Evolutionary conservation across 2,888 invertebrate species (phyloP).

Genomic region (Drosophila ustulata): DNA sequence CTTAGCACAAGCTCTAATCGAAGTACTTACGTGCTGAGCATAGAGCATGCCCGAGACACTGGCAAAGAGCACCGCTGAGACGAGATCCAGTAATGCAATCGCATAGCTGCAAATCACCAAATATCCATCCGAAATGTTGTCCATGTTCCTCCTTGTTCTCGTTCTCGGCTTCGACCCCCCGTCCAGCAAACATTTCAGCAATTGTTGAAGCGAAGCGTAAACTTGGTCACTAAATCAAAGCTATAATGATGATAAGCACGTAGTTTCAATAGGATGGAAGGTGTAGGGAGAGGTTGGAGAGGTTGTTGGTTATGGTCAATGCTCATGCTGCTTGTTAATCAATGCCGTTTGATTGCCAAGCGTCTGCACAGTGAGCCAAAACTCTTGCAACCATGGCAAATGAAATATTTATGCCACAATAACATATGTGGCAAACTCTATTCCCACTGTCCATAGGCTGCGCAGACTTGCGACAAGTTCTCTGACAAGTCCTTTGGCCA

Average conservation of each 20-base stretch:
- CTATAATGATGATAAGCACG: slow-evolving; percentile 79
- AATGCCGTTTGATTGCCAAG: slow-evolving; percentile 72
- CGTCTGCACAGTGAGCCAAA: slow-evolving; percentile 49
- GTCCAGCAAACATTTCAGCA: slow-evolving; percentile 29
- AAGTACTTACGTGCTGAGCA: slow-evolving; percentile 55
- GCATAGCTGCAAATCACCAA: slow-evolving; percentile 71
- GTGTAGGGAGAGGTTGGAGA: neutral
- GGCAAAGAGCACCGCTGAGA: slow-evolving; percentile 68
- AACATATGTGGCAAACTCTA: neutral
- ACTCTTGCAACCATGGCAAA: neutral
- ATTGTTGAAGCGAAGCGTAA: slow-evolving; percentile 28
- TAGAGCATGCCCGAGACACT: slow-evolving; percentile 59
- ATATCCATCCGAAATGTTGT: slow-evolving; percentile 47
- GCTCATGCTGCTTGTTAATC: slow-evolving; percentile 62
- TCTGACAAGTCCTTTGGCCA: slow-evolving; percentile 45
- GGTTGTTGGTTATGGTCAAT: slow-evolving; percentile 4
- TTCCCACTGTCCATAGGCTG: slow-evolving; percentile 36
- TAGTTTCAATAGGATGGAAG: slow-evolving; percentile 41
- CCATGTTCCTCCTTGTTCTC: slow-evolving; percentile 21
- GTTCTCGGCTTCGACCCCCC: too few species aligned
- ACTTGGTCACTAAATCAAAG: slow-evolving; percentile 72
- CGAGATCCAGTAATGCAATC: slow-evolving; percentile 65
- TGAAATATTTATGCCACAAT: neutral
- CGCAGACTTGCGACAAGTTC: slow-evolving; percentile 44
- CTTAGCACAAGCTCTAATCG: neutral